Evolutionary conservation across 2,113 vertebrate genomes (phyloP), one percentile per base, ranked within the genome.

Genomic region (Forbesichthys agassizii): DNA sequence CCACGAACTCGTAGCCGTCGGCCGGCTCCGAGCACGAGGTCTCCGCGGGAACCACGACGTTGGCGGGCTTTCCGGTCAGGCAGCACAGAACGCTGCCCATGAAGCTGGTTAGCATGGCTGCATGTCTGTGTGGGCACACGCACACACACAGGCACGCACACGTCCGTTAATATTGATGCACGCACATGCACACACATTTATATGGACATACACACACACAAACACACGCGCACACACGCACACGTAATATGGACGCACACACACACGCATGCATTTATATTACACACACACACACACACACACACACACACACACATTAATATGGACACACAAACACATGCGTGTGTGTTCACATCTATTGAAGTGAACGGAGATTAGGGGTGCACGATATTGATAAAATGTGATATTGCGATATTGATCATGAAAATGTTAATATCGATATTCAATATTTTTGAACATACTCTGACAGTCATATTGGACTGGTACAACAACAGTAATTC

Each of bases 1-100:
- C 98, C 80, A 99, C 89, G 69, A 98, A 98, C 78, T 94, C 96
- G 59, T 94, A 98, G 83, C 96, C 96, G 1, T 97, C 93, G 2
- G 86, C 69, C 27, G 93, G 90, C 64, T 97, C 95, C 0, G 94
- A 27, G 27, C 27, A 27, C 27, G 27, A 89, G 0, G 90, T 93
- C 69, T 96, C 95, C 56, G 94, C 78, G 0, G 96, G 96, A 4
- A 91, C 94, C 71, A 99, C 96, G 0, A 92, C 80, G 0, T 96
- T 97, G 20, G 93, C 69, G 0, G 93, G 88, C 8, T 94, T 94
- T 36, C 95, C 95, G 69, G 93, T 90, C 49, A 98, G 90, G 93
- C 96, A 99, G 89, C 95, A 98, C 20, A 96, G 89, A 69, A 99
- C 83, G 13, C 94, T 90, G 3, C 96, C 94, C 0, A 96, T 76